Percentiles rank a stretch among this genome's conserved stretches.
Conservation (phyloP, 2,113 vertebrate species). For the Sapayoa aenigma region DNA sequence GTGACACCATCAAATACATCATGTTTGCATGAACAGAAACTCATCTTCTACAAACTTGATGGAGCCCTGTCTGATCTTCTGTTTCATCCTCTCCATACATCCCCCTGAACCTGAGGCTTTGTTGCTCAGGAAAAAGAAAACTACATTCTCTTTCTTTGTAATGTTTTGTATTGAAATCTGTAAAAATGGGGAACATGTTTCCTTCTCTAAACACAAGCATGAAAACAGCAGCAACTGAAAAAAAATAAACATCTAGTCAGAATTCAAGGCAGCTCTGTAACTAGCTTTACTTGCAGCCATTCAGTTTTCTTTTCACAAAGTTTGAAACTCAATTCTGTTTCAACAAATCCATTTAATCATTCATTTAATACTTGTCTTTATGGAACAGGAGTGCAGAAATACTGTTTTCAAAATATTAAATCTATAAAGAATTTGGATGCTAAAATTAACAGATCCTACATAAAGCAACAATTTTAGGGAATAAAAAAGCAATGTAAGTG, state of each 20-base stretch:
- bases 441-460: not conserved
- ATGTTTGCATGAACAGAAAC: not conserved
- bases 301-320: not conserved
- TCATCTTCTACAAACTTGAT: not conserved
- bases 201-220: not conserved
- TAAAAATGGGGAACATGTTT: not conserved
- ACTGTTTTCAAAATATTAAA: not conserved
- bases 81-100: not conserved
- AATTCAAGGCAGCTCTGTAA: not conserved
- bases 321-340: not conserved
- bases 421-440: not conserved
- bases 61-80: not conserved
- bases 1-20: not conserved
- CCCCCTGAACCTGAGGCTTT: not conserved
- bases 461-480: not conserved
- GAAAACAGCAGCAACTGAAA: fast-evolving
- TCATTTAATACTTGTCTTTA: not conserved
- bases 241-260: not conserved
- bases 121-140: not conserved
- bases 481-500: not conserved
- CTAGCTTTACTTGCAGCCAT: not conserved
- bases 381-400: not conserved
- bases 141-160: not conserved
- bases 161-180: not conserved
- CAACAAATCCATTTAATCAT: not conserved